Evolutionary conservation across 2,888 invertebrate genomes (phyloP), one percentile per base, ranked within the genome.

Genomic region (Epinotia bilunana): DNA sequence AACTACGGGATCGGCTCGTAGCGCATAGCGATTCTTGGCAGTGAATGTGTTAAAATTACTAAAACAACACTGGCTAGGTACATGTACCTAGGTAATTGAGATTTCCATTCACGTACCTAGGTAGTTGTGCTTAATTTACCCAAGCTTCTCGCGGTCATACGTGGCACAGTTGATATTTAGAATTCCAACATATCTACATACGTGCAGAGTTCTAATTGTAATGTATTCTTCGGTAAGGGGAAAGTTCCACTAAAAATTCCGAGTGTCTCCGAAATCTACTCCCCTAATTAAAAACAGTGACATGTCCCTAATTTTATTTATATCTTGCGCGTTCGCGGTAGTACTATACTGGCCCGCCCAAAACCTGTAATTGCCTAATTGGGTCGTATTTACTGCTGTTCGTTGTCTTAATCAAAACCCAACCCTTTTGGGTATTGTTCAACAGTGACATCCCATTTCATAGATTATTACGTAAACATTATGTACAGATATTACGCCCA

Each of bases 291-390:
- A 67, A 72, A 65, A 46, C 28, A 58, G 64, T 72, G 58, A 65
- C 72, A 63, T 43, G 33, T 16, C 65, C 23, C 28, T 65, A 64
- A 72, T 64, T 64, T 43, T 55, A 53, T 67, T 73, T 67, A 60
- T 67, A 53, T 20, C 20, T 67, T 58, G 2, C 20, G 43, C 33
- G 67, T 23, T 13, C 18, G 43, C 64, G 49, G 13, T 53, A 9
- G 67, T 20, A 53, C 23, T 20, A 39, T 43, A 43, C 70, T 78
- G 78, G 77, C 49, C 80, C 81, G 79, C 82, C 79, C 76, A 77
- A 81, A 77, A 78, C 78, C 75, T 81, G 81, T 83, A 83, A 85
- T 84, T 84, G 80, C 78, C 74, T 82, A 79, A 84, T 83, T 83
- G 68, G 77, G 78, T 78, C 78, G 81, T 80, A 82, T 84, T 85